phyloP scores from a whole-genome alignment of 2,113 vertebrate species.

The Octodon degus region DNA sequence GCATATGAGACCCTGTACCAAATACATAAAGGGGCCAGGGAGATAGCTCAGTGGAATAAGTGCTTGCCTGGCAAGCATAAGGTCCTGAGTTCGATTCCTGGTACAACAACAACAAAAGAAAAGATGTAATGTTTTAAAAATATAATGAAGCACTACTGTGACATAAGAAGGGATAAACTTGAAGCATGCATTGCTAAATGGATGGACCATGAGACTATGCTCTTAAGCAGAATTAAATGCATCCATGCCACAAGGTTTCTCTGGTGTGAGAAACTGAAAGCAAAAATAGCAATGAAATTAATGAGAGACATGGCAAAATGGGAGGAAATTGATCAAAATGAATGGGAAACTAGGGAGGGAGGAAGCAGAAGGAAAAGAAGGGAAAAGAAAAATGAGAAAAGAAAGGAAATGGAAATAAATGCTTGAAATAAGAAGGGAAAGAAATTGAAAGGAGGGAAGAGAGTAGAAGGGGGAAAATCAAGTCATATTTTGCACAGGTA shows the following conservation, averaged over 20 bases:
- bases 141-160: background rate
- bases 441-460: rapidly evolving
- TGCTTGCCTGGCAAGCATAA: too few species aligned
- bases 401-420: background rate
- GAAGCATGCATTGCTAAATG: background rate
- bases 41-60: too few species aligned
- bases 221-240: background rate
- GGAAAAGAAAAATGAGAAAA: background rate
- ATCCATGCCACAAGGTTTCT: background rate
- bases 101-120: too few species aligned
- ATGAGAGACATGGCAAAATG: background rate
- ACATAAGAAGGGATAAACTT: background rate
- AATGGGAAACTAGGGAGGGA: background rate
- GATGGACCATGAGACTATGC: background rate
- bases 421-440: background rate
- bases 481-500: background rate
- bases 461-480: background rate
- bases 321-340: background rate
- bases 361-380: background rate
- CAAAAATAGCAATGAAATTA: background rate
- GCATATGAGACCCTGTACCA: too few species aligned
- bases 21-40: too few species aligned
- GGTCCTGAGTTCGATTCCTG: too few species aligned
- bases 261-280: background rate
- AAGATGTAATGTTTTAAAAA: background rate